A percentile compares a stretch with the other conserved stretches of the same genome.
phyloP scores from a whole-genome alignment of 2,797 vertebrate species.

The Pachyuromys duprasi region DNA sequence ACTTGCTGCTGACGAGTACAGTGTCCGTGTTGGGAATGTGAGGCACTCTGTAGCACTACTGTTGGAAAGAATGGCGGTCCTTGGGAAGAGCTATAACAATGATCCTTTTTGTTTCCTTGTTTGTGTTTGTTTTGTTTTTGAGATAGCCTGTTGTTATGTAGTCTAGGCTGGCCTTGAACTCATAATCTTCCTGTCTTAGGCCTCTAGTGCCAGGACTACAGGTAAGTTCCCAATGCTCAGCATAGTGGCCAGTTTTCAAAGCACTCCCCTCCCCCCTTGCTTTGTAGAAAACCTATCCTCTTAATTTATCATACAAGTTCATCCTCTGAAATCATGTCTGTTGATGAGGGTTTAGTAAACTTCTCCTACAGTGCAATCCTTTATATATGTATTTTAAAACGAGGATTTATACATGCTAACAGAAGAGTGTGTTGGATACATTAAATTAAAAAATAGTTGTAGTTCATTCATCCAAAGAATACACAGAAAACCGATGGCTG shows the following conservation, averaged over 20 bases:
- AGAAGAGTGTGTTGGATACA: not conserved
- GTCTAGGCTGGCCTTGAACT: not conserved
- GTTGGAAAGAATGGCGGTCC: not conserved
- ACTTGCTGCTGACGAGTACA: constrained; percentile 22
- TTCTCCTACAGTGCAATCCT: not conserved
- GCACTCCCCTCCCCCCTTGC: not conserved
- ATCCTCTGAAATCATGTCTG: not conserved
- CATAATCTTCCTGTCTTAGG: not conserved
- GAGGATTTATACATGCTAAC: constrained; percentile 4
- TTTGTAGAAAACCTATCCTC: not conserved
- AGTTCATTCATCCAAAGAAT: not conserved
- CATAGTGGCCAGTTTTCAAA: not conserved
- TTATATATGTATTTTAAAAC: not conserved
- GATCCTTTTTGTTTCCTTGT: not conserved
- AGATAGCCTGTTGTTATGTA: not conserved
- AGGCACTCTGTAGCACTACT: not conserved
- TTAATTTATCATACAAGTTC: constrained; percentile 6
- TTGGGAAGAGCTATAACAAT: not conserved
- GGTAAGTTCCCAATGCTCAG: not conserved
- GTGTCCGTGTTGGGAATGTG: not conserved
- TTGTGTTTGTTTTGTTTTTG: not conserved
- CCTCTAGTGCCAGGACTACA: not conserved
- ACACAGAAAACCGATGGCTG: not conserved
- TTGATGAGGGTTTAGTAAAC: constrained; percentile 26
- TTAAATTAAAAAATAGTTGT: not conserved